These are phyloP conservation scores for Phoebastria nigripes DNA, from an alignment of 2,797 vertebrate species.

Conservation along the genomic window DNA sequence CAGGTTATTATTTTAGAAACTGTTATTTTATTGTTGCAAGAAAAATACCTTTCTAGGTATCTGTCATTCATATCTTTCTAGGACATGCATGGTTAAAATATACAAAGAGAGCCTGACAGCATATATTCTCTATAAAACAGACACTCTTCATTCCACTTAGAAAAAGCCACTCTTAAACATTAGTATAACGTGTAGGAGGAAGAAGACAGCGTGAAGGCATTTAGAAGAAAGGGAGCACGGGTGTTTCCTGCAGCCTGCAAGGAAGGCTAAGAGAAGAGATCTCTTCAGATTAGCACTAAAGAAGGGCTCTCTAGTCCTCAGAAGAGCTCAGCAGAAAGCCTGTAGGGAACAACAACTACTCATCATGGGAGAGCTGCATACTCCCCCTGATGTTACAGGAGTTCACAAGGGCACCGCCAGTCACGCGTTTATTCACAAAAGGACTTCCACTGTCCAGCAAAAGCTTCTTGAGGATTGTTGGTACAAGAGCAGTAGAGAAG, in stretches of 20 bases:
- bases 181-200: fast-evolving
- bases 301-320: neutral
- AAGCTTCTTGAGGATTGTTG: neutral
- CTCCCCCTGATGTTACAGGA: neutral
- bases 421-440: neutral
- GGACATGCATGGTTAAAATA: neutral
- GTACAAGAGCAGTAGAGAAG: neutral
- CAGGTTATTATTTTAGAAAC: neutral
- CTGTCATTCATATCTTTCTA: neutral
- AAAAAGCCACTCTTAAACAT: neutral
- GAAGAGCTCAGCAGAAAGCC: neutral
- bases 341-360: neutral
- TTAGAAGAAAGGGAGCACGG: neutral
- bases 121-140: neutral
- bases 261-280: neutral
- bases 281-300: neutral
- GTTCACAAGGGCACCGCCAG: neutral
- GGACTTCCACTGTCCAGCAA: neutral
- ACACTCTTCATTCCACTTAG: neutral
- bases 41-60: neutral
- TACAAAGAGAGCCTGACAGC: neutral
- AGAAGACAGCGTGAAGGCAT: neutral
- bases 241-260: neutral
- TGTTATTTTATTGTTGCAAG: neutral
- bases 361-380: fast-evolving